Base-by-base conservation (phyloP, 2,888 invertebrate species). In the Gasteruption jaculator region DNA sequence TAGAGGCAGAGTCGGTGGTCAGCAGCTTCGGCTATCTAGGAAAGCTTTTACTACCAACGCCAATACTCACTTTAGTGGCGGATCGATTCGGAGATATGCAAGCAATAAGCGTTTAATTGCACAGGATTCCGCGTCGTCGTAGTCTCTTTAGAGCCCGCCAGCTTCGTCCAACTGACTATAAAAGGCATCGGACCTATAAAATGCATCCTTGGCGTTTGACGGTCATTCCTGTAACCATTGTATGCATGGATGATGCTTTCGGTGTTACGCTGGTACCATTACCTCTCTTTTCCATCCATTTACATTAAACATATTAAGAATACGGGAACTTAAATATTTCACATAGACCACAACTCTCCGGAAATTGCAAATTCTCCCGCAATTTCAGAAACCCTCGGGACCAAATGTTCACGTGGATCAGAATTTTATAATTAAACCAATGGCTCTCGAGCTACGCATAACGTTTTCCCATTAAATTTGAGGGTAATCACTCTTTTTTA, bases 21-120 rank as follows among this genome's bases (percentile, higher is more conserved):
- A 49, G 32, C 29, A 38, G 19, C 50, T 52, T 55, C 46, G 57
- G 60, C 60, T 64, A 67, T 65, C 65, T 66, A 65, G 61, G 58
- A 49, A 56, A 56, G 60, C 49, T 59, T 69, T 69, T 68, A 69
- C 61, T 61, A 55, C 68, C 61, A 54, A 55, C 54, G 61, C 66
- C 67, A 58, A 68, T 69, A 68, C 64, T 60, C 56, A 61, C 58
- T 63, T 70, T 69, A 65, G 62, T 61, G 64, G 63, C 48, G 66
- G 65, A 68, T 71, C 69, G 70, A 70, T 70, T 68, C 60, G 62
- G 54, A 66, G 69, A 70, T 70, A 68, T 64, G 67, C 66, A 62
- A 61, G 70, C 68, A 69, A 68, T 70, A 70, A 70, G 64, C 63
- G 60, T 70, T 70, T 70, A 70, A 70, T 69, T 70, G 69, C 63